Base-by-base conservation (phyloP, 2,888 invertebrate genomes). In the Eulithis prunata region DNA sequence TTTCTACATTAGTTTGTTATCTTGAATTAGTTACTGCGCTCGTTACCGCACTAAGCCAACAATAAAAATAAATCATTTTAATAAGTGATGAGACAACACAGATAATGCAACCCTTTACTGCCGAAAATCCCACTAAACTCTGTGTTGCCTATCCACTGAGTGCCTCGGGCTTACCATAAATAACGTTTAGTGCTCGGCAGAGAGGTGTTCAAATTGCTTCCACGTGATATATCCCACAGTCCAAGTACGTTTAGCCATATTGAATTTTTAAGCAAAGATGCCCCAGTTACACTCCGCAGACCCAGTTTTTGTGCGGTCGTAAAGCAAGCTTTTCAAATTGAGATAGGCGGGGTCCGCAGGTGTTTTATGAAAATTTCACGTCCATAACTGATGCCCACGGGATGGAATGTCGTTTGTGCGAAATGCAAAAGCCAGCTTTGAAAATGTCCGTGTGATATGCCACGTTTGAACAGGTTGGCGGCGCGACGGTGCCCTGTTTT, bases 201-300 rank as follows among this genome's bases (percentile, higher is more conserved):
- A 87, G 87, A 90, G 90, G 91, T 90, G 91, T 85, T 89, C 88
- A 89, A 91, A 90, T 91, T 90, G 90, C 91, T 90, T 90, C 83
- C 87, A 84, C 87, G 89, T 89, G 89, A 91, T 90, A 90, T 89
- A 90, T 89, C 85, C 85, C 76, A 72, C 82, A 82, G 84, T 77
- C 81, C 84, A 83, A 84, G 85, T 88, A 88, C 85, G 81, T 86
- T 88, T 85, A 87, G 83, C 85, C 85, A 86, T 90, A 89, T 89
- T 90, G 87, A 88, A 88, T 89, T 89, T 90, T 89, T 89, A 88
- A 90, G 84, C 84, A 83, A 85, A 87, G 84, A 83, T 82, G 81
- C 71, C 76, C 75, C 71, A 65, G 75, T 76, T 79, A 62, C 69
- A 57, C 46, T 59, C 62, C 51, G n/a, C 66, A 57, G 64, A 56